Evolutionary conservation across 2,888 invertebrate species (phyloP), one percentile per base, ranked within the genome.

Genomic region (Torymus tubicola): DNA sequence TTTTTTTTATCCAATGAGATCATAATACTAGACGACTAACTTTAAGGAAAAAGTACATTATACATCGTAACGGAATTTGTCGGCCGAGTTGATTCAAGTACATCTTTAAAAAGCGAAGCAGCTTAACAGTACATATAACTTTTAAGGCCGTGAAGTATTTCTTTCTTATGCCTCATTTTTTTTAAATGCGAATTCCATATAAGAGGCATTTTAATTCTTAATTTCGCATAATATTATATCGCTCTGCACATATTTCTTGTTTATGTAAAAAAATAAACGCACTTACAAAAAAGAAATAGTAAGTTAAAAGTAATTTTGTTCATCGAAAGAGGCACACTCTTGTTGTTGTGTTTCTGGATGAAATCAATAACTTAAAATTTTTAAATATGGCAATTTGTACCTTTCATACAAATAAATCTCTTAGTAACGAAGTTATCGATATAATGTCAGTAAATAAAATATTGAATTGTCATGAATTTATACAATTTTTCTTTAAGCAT

Each of bases 1-100:
- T 83, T 69, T 82, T 70, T 77, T 84, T 70, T 55, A 76, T 84
- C 82, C 85, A 84, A 86, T 87, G 88, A 88, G 87, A 88, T 88
- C 89, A 86, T 86, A 86, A 89, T 86, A 87, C 87, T 87, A 87
- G 80, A 82, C 82, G 83, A 82, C 85, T 84, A 83, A 82, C 80
- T 83, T 84, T 82, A 82, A 61, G 74, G 58, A 81, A 81, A 82
- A 84, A 68, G 82, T 84, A 85, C 81, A 78, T 82, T 81, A 82
- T 85, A 82, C 72, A 83, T 75, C 78, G 70, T 67, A 75, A 65
- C 60, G 58, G 55, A 81, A 71, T 79, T 75, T 67, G 63, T 80
- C 70, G 63, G 60, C 74, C 70, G 71, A 71, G 67, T 67, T 78
- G 78, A 67, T 81, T 81, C 69, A 70, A 68, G 68, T 69, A 72